These are phyloP conservation scores for Dendrocopos noguchii DNA, from an alignment of 2,113 vertebrate genomes.

Conservation along the genomic window DNA sequence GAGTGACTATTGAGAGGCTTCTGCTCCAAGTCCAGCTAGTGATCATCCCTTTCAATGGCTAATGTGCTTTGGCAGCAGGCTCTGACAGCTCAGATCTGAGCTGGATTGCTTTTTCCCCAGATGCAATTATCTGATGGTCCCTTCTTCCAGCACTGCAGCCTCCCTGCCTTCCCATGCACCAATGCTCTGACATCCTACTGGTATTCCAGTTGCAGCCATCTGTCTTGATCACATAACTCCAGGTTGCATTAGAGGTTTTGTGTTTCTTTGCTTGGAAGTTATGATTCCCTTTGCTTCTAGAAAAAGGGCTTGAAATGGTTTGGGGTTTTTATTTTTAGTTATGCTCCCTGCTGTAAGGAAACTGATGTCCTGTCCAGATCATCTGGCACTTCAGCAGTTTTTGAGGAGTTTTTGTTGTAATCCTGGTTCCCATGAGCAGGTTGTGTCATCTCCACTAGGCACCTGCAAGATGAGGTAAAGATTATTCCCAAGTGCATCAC, in stretches of 20 bases:
- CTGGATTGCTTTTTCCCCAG: not conserved
- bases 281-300: not conserved
- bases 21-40: not conserved
- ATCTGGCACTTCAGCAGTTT: not conserved
- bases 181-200: not conserved
- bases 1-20: not conserved
- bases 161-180: rapidly evolving
- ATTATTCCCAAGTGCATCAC: not conserved
- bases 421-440: not conserved
- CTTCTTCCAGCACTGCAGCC: not conserved
- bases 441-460: not conserved
- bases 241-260: not conserved
- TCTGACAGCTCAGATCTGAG: not conserved
- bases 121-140: not conserved
- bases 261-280: not conserved
- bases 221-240: not conserved
- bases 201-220: not conserved
- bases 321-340: not conserved
- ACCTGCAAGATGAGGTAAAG: not conserved
- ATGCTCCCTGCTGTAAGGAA: not conserved
- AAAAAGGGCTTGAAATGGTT: not conserved
- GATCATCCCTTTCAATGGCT: not conserved
- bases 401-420: not conserved
- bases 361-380: not conserved
- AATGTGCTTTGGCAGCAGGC: not conserved